Evolutionary conservation across 2,888 invertebrate genomes (phyloP).

Genomic region (Tribolium freemani): DNA sequence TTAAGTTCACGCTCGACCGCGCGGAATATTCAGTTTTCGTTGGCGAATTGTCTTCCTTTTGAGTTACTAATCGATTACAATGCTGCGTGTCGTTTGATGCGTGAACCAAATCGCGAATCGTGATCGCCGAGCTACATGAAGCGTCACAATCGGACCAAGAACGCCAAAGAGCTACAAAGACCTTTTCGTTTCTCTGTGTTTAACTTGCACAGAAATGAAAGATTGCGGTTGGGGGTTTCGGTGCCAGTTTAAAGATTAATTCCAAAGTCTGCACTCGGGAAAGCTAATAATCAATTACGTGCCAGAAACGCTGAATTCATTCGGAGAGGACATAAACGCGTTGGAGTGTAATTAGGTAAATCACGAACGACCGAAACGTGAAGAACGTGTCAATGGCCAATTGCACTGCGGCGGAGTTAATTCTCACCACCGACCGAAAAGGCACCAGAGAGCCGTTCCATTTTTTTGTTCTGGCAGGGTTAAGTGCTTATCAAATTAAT

Average conservation of each 20-base stretch:
- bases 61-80: constrained; percentile 54
- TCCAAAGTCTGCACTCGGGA: neutral
- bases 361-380: neutral
- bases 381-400: neutral
- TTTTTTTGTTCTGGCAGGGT: neutral
- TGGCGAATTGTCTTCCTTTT: constrained; percentile 58
- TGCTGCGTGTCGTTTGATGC: constrained; percentile 56
- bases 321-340: neutral
- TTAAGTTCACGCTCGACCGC: constrained; percentile 61
- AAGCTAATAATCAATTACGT: neutral
- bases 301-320: neutral
- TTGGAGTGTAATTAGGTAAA: neutral
- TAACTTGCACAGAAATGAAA: neutral
- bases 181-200: constrained; percentile 2
- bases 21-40: constrained; percentile 62
- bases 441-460: neutral
- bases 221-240: neutral
- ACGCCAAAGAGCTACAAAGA: constrained; percentile 24
- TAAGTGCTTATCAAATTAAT: constrained; percentile 16
- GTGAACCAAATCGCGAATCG: constrained; percentile 57
- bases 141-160: constrained; percentile 52
- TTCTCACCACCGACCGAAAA: neutral
- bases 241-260: neutral
- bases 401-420: neutral
- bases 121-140: constrained; percentile 52